A percentile compares a stretch with the other conserved stretches of the same genome.
Evolutionary conservation across 2,797 vertebrate genomes (phyloP).

Genomic region (Phylloscopus collybita): DNA sequence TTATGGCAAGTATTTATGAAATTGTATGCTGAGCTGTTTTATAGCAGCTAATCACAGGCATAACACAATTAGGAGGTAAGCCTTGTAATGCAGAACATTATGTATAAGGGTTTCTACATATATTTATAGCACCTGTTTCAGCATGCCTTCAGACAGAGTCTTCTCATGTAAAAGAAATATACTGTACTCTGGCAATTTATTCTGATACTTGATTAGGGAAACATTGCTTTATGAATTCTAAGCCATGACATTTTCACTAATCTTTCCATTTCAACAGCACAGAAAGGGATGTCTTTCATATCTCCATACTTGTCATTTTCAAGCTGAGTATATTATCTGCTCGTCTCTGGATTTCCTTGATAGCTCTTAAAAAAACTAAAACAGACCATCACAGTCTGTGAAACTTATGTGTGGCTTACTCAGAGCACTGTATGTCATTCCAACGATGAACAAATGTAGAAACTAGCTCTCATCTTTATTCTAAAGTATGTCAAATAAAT

Average conservation of each 20-base stretch:
- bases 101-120: neutral
- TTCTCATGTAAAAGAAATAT: neutral
- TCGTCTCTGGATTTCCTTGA: slow-evolving; percentile 23
- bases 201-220: slow-evolving; percentile 35
- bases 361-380: slow-evolving; percentile 34
- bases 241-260: slow-evolving; percentile 63
- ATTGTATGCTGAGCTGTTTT: neutral
- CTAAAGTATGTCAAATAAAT: slow-evolving; percentile 41
- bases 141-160: neutral
- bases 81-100: neutral
- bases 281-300: slow-evolving; percentile 28
- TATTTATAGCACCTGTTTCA: neutral
- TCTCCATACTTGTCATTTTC: slow-evolving; percentile 28
- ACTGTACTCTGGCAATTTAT: slow-evolving; percentile 20
- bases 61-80: neutral
- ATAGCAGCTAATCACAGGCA: neutral
- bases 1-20: neutral
- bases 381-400: neutral
- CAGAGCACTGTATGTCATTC: neutral
- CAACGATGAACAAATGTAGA: slow-evolving; percentile 1
- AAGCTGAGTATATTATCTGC: slow-evolving; percentile 50
- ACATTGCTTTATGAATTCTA: slow-evolving; percentile 42
- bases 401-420: slow-evolving; percentile 33
- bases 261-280: slow-evolving; percentile 45
- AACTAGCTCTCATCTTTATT: slow-evolving; percentile 27